Base-by-base conservation (phyloP, 2,797 vertebrate species). In the Salarias fasciatus region DNA sequence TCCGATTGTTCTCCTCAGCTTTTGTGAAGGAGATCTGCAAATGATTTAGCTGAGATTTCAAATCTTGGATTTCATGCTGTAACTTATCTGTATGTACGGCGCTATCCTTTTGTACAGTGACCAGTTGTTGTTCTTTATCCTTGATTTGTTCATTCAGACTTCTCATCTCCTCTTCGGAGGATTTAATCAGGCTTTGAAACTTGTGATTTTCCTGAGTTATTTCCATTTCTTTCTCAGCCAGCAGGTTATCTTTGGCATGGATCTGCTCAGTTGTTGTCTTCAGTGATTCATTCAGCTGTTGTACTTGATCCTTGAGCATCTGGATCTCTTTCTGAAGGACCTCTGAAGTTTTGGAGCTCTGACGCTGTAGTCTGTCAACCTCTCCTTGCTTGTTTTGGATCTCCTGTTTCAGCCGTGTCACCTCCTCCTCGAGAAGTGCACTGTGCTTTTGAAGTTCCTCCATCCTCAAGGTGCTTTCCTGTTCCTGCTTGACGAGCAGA, bases 101-200 rank as follows among this genome's bases (percentile, higher is more conserved):
- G 7, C 37, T 50, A 3, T 87, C 76, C 2, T 63, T 13, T 12
- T 60, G 43, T 4, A 80, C 1, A 0, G 8, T 37, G 18, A 52
- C 1, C 38, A 90, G 15, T 5, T 84, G 63, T 2, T 86, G 56
- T 13, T 86, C 84, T 63, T 82, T 84, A 6, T 30, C 8, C 13
- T 47, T 47, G 3, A 88, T 75, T 38, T 83, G 44, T 6, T 77
- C 70, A 1, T 0, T 72, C 0, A 87, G 75, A 0, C 4, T 41
- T 4, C 43, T 65, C 0, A 92, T 48, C 18, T 92, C 89, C 29
- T 85, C 76, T 31, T 93, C 84, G 62, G 80, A 72, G 0, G 14
- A 36, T 9, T 35, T 18, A n/a, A 53, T 35, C 7, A 57, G 3
- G 1, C 52, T 65, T 51, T 85, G 53, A 47, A 77, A 50, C 0